phyloP scores from a whole-genome alignment of 2,113 vertebrate genomes.

The Podocnemis expansa region DNA sequence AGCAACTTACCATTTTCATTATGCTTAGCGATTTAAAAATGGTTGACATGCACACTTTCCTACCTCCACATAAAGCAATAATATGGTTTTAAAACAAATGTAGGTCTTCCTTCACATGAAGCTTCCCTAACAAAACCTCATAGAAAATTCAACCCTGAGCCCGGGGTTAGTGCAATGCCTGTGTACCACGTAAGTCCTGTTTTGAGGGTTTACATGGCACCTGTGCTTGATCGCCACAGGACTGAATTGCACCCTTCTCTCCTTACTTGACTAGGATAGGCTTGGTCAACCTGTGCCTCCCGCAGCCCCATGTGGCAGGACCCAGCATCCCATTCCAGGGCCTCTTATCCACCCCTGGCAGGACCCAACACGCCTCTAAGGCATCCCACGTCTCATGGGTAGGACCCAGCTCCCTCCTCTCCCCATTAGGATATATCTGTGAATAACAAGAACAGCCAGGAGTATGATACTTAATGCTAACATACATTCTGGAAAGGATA shows the following conservation, averaged over 20 bases:
- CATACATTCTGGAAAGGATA: not conserved
- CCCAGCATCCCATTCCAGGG: too few relatives aligned
- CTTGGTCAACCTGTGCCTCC: too few relatives aligned
- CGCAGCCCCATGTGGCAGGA: too few relatives aligned
- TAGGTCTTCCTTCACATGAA: not conserved
- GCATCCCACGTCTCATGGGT: not conserved
- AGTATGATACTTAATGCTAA: not conserved
- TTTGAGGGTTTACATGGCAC: not conserved
- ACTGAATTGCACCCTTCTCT: not conserved
- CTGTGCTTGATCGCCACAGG: not conserved
- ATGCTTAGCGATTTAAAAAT: not conserved
- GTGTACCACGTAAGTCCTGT: not conserved
- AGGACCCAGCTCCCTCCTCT: not conserved
- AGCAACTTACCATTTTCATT: not conserved
- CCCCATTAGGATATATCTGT: too few relatives aligned
- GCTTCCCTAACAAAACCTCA: not conserved
- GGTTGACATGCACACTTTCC: not conserved
- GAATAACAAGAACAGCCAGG: not conserved
- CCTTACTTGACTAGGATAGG: not conserved
- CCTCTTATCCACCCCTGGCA: too few relatives aligned
- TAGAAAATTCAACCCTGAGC: not conserved
- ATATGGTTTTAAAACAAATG: not conserved
- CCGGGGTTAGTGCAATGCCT: not conserved
- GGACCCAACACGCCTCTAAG: too few relatives aligned
- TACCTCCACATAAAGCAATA: not conserved